A percentile compares a stretch with the other conserved stretches of the same genome.
Conservation (phyloP, 2,888 invertebrate genomes). For the Macrophya annulata region DNA sequence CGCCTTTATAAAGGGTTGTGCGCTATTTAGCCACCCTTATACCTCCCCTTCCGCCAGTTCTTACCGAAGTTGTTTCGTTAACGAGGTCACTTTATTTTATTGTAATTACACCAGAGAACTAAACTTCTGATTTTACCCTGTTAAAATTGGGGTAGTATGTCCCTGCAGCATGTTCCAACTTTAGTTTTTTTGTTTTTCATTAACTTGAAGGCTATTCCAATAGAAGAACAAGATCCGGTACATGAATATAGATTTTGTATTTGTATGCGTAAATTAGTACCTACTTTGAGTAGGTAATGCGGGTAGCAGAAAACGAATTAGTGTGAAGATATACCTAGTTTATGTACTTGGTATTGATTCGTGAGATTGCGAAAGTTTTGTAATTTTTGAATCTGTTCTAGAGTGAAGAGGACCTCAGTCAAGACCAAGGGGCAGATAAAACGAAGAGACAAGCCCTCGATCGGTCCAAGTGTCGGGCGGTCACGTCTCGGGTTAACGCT, state of each 20-base stretch:
- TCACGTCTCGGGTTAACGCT: conserved; percentile 75
- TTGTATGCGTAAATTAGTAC: neutral
- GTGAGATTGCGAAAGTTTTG: conserved; percentile 43
- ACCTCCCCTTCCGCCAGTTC: conserved; percentile 58
- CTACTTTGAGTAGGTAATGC: neutral
- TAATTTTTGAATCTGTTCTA: conserved; percentile 40
- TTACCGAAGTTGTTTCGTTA: conserved; percentile 65
- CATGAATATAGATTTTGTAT: neutral
- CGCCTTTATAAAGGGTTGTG: conserved; percentile 53
- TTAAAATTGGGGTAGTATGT: conserved; percentile 45
- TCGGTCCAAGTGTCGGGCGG: conserved; percentile 64
- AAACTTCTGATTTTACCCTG: conserved; percentile 51
- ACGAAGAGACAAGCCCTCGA: conserved; percentile 46
- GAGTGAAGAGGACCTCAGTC: conserved; percentile 33
- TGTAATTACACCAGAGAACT: conserved; percentile 54
- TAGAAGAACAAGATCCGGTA: neutral
- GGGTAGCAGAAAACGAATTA: neutral
- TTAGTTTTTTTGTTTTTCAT: neutral
- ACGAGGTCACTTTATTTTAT: conserved; percentile 64
- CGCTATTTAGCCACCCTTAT: conserved; percentile 50
- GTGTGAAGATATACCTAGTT: neutral
- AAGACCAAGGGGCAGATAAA: conserved; percentile 51
- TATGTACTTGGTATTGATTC: neutral
- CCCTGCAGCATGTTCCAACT: conserved; percentile 16
- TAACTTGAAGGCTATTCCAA: neutral